Evolutionary conservation across 2,797 vertebrate species (phyloP), one percentile per base, ranked within the genome.

Genomic region (Simalia tracyae): DNA sequence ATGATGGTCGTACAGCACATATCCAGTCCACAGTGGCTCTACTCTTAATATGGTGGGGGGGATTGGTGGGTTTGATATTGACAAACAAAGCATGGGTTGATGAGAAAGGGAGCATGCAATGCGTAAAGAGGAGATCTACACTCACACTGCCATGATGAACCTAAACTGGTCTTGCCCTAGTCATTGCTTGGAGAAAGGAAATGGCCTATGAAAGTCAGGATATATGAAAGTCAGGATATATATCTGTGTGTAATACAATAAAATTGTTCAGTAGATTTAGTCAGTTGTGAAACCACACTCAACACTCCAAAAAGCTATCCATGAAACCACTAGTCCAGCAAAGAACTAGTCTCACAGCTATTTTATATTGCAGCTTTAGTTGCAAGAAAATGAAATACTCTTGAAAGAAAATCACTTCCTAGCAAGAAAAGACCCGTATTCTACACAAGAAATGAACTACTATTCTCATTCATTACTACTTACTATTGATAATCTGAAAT

Each of bases 341-440:
- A 92, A 50, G 11, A 76, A 85, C 31, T 54, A 54, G 31, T 36
- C 15, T 72, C 31, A 72, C 36, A 46, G 19, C 72, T 42, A 22
- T 42, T 3, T 76, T 42, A 63, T 63, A 61, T 2, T 61, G 15
- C 28, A 14, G 42, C 68, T 61, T 87, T 17, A 81, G 54, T 42
- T 54, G 24, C 6, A 50, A 46, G 26, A 46, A 84, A 68, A 59
- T 68, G 76, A 24, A 76, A 4, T 56, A 56, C 46, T 26, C 19
- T 76, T 90, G 64, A 90, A 90, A 57, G 46, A 81, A 90, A 87
- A 90, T 2, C 63, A 31, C 59, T 86, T 87, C 84, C 84, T 56
- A 57, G 59, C 68, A 86, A 50, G 57, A 76, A 90, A 57, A 26
- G 54, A 8, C 5, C 22, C 5, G 1, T 11, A 57, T 81, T 36